Percentiles rank a stretch among this genome's conserved stretches.
These are phyloP conservation scores for Anoplophora glabripennis DNA, from an alignment of 1,140 invertebrate species.

Conservation along the genomic window DNA sequence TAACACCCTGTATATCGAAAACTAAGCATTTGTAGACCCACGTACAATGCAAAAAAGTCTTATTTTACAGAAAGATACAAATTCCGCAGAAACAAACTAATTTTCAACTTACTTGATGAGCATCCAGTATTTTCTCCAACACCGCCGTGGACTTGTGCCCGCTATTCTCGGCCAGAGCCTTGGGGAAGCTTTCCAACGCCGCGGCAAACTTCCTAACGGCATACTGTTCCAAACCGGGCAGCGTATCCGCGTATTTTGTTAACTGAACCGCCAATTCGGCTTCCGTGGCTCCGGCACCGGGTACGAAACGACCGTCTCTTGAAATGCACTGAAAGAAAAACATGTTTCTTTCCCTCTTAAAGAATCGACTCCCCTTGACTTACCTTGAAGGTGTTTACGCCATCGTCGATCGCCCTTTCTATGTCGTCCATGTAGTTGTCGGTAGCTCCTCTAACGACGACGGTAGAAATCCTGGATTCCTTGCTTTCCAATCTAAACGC, in stretches of 20 bases:
- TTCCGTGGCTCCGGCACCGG: constrained; percentile 94
- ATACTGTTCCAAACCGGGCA: constrained; percentile 96
- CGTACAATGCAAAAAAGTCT: too few relatives aligned
- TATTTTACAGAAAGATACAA: too few relatives aligned
- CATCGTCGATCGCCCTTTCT: constrained; percentile 97
- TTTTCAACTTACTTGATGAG: constrained; percentile 65
- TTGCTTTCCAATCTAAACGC: constrained; percentile 80
- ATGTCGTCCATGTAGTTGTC: constrained; percentile 99
- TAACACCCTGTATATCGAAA: too few relatives aligned
- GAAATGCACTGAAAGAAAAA: constrained; percentile 45
- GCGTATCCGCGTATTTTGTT: constrained; percentile 80
- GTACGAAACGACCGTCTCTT: constrained; percentile 72
- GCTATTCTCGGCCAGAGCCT: constrained; percentile 91
- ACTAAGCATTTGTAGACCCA: too few relatives aligned
- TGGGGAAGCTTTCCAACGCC: constrained; percentile 88
- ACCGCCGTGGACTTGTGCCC: constrained; percentile 86
- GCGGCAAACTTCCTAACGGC: constrained; percentile 92
- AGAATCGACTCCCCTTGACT: constrained; percentile 1
- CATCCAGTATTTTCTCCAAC: constrained; percentile 87
- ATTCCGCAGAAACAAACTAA: too few relatives aligned
- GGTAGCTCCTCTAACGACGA: constrained; percentile 93
- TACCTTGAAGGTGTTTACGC: constrained; percentile 96
- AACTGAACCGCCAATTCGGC: constrained; percentile 89
- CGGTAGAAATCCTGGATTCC: constrained; percentile 86
- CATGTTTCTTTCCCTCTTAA: background rate